These are phyloP conservation scores for Cephalopholis sonnerati DNA, from an alignment of 2,113 vertebrate genomes.

Conservation along the genomic window DNA sequence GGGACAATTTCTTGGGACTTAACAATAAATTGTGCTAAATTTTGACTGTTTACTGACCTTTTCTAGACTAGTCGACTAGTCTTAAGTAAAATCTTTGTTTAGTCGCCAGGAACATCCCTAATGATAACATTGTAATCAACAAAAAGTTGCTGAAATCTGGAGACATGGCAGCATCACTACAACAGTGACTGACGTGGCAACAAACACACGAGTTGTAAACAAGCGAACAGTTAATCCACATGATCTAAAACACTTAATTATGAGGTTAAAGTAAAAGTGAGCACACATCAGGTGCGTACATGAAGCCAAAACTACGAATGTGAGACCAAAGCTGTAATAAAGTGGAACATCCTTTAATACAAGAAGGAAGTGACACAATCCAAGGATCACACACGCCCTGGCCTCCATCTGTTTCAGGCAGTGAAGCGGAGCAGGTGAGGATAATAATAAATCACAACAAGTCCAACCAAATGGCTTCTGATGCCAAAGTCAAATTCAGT, in stretches of 20 bases:
- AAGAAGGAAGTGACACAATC: slow-evolving; percentile 7
- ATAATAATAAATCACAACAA: slow-evolving; percentile 36
- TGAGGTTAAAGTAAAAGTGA: neutral
- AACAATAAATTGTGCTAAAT: too few species aligned
- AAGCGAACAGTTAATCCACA: neutral
- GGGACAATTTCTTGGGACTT: too few species aligned
- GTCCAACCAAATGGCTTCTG: slow-evolving; percentile 11
- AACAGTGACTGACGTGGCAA: too few species aligned
- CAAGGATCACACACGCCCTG: neutral
- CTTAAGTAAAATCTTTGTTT: too few species aligned
- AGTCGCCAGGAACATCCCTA: too few species aligned
- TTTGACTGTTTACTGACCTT: too few species aligned
- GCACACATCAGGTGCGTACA: neutral
- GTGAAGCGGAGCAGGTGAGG: slow-evolving; percentile 35
- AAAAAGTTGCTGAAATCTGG: neutral
- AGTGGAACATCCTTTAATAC: neutral
- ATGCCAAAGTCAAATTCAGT: slow-evolving; percentile 66
- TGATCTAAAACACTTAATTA: neutral
- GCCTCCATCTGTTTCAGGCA: neutral
- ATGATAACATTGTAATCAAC: too few species aligned
- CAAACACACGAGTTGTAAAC: neutral
- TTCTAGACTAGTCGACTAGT: too few species aligned
- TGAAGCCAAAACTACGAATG: neutral
- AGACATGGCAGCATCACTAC: neutral
- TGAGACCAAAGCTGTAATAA: neutral